Percentiles rank a stretch among this genome's conserved stretches.
These are phyloP conservation scores for Drosophila ananassae DNA, from an alignment of 1,140 invertebrate species.

Conservation along the genomic window DNA sequence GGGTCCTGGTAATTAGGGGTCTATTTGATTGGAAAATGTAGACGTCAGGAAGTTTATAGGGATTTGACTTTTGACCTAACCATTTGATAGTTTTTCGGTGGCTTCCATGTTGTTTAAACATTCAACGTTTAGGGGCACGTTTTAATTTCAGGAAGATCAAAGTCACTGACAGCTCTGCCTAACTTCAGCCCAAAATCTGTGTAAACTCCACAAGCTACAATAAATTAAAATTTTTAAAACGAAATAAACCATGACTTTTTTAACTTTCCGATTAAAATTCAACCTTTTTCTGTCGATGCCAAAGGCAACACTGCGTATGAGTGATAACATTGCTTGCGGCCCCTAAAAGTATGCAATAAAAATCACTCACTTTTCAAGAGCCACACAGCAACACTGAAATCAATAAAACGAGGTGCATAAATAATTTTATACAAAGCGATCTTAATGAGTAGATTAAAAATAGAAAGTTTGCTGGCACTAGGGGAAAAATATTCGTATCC, in stretches of 20 bases:
- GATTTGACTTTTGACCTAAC: conserved; percentile 11
- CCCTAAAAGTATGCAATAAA: background rate
- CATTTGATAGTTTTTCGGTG: background rate
- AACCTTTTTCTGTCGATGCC: no score
- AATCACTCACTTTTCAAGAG: background rate
- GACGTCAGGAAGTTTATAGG: conserved; percentile 4
- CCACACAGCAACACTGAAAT: background rate
- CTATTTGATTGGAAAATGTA: conserved; percentile 12
- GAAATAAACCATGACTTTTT: no score
- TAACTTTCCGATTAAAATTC: no score
- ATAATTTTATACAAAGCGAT: background rate
- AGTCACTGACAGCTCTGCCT: background rate
- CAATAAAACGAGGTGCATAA: background rate
- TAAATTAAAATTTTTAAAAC: no score
- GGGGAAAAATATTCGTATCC: background rate
- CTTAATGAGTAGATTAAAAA: conserved; percentile 8
- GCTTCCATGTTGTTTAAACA: background rate
- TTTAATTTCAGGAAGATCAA: background rate
- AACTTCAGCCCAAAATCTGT: no score
- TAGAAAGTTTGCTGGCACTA: background rate
- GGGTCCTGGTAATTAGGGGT: conserved; percentile 31
- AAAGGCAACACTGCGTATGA: background rate
- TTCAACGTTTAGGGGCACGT: background rate
- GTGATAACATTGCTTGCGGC: background rate
- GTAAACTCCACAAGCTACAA: no score